phyloP scores from a whole-genome alignment of 2,797 vertebrate genomes.

The Coendou prehensilis region DNA sequence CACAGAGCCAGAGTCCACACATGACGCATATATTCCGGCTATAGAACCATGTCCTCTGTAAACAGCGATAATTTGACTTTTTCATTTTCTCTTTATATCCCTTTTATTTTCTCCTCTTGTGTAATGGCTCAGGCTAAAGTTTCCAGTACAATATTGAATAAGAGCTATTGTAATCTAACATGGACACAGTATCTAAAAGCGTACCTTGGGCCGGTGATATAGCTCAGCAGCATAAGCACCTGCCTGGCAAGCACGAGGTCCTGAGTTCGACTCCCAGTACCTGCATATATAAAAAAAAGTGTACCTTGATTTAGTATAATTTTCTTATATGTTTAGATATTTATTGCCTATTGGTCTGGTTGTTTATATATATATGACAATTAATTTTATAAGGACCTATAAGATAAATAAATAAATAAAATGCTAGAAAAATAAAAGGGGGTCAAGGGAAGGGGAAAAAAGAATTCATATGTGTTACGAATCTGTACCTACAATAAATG shows the following conservation, averaged over 20 bases:
- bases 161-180: neutral
- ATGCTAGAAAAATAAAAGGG: neutral
- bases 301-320: neutral
- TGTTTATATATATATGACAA: neutral
- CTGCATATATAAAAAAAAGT: neutral
- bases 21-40: neutral
- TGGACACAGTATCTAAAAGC: neutral
- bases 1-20: neutral
- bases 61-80: neutral
- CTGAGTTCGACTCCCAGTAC: too few relatives aligned
- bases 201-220: neutral
- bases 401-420: neutral
- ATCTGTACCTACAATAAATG: neutral
- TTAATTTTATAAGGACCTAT: neutral
- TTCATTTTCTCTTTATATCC: neutral
- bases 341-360: neutral
- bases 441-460: neutral
- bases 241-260: too few relatives aligned
- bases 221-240: too few relatives aligned
- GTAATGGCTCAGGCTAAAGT: too few relatives aligned
- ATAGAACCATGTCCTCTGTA: neutral
- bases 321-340: too few relatives aligned
- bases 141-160: neutral
- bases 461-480: neutral
- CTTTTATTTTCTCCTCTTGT: neutral